Percentiles rank a stretch among this genome's conserved stretches.
Evolutionary conservation across 2,113 vertebrate genomes (phyloP).

Genomic region (Xenus cinereus): DNA sequence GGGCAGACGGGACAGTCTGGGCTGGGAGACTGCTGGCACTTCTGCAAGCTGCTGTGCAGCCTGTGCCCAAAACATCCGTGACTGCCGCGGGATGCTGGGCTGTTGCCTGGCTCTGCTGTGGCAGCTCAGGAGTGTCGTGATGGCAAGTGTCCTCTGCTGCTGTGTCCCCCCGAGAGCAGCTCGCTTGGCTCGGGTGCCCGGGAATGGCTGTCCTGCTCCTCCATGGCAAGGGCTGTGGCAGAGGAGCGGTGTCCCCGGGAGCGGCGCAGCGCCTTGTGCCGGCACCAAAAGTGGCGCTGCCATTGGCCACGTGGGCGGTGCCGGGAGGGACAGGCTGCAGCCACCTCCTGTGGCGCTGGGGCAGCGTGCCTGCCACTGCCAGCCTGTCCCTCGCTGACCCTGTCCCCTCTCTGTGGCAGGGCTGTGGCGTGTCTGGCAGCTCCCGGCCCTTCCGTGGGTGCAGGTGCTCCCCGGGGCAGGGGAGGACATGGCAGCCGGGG

Average conservation of each 20-base stretch:
- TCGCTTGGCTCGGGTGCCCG: rapidly evolving
- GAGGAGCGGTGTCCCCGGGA: rapidly evolving
- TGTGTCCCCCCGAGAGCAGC: rapidly evolving
- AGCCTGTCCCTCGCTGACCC: not conserved
- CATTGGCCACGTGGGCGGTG: rapidly evolving
- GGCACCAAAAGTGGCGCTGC: not conserved
- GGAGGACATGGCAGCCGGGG: rapidly evolving
- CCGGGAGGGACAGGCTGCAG: not conserved
- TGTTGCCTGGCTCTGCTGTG: not conserved
- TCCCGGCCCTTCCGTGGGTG: rapidly evolving
- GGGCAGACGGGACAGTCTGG: not conserved
- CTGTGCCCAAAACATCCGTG: not conserved
- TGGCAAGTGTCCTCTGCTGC: not conserved
- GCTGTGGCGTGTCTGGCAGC: not conserved
- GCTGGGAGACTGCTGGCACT: not conserved
- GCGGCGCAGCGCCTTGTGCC: not conserved
- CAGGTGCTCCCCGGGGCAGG: not conserved
- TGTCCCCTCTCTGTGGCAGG: not conserved
- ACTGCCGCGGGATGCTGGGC: not conserved
- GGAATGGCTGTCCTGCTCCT: not conserved
- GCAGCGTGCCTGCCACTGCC: not conserved
- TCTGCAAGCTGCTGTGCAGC: not conserved
- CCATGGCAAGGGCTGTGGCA: rapidly evolving
- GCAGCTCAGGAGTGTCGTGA: not conserved
- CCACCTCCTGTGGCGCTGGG: not conserved